Evolutionary conservation across 2,113 vertebrate species (phyloP).

Genomic region (Barnardius zonarius): DNA sequence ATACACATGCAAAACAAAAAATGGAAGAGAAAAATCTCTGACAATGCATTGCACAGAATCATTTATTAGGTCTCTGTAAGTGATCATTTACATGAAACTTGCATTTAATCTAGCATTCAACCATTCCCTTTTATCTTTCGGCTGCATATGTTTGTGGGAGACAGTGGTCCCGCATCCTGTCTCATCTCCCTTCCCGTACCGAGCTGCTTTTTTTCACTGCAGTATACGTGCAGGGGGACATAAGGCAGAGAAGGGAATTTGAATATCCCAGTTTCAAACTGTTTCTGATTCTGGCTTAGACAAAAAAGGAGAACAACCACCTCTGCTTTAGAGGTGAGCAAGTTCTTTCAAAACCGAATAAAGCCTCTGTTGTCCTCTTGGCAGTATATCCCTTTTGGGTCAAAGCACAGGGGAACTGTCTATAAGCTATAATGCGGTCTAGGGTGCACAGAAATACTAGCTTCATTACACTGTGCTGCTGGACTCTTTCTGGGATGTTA

Average conservation of each 20-base stretch:
- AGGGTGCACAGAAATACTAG: neutral
- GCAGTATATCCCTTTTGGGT: neutral
- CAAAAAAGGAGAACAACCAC: neutral
- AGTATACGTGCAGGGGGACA: neutral
- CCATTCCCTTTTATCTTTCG: conserved; percentile 21
- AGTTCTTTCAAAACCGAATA: neutral
- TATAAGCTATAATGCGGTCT: neutral
- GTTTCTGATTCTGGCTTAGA: neutral
- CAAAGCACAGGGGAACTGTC: neutral
- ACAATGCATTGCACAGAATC: conserved; percentile 5
- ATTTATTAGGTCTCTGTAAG: conserved; percentile 45
- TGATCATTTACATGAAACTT: conserved; percentile 47
- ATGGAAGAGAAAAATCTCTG: conserved; percentile 9
- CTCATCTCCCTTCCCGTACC: neutral
- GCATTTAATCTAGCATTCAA: conserved; percentile 31
- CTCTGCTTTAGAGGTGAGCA: neutral
- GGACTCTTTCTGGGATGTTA: neutral
- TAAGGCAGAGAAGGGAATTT: neutral
- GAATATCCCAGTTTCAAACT: neutral
- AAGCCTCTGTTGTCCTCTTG: neutral
- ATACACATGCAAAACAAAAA: conserved; percentile 40
- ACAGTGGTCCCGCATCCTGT: neutral
- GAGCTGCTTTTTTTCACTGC: neutral
- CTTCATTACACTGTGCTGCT: neutral
- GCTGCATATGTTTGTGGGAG: neutral